Conservation (phyloP, 1,140 invertebrate genomes). For the Nautilus pompilius region DNA sequence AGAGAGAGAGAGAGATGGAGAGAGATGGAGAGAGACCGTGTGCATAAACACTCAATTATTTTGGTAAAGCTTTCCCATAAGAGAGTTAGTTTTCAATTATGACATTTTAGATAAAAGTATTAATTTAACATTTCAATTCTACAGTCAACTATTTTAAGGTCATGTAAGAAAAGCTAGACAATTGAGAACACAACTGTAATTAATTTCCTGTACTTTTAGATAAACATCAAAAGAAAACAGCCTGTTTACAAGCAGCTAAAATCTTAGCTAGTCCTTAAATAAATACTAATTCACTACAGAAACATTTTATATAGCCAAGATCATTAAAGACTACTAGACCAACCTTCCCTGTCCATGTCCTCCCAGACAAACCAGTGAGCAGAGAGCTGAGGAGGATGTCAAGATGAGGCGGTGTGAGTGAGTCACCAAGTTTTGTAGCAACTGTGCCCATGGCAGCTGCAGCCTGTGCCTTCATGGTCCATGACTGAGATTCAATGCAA, state of each 20-base stretch:
- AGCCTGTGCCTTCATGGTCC: slow-evolving; percentile 82
- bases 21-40: too few relatives aligned
- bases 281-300: background rate
- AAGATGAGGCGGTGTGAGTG: slow-evolving; percentile 66
- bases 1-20: too few relatives aligned
- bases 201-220: too few relatives aligned
- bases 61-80: too few relatives aligned
- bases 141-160: too few relatives aligned
- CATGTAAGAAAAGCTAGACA: too few relatives aligned
- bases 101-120: too few relatives aligned
- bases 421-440: slow-evolving; percentile 69
- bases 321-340: background rate
- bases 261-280: background rate
- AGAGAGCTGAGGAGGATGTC: slow-evolving; percentile 68
- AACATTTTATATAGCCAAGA: background rate
- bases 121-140: too few relatives aligned
- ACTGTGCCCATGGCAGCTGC: slow-evolving; percentile 77
- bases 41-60: too few relatives aligned
- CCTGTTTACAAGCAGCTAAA: background rate
- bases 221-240: too few relatives aligned
- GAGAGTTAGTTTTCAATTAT: too few relatives aligned
- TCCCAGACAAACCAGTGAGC: slow-evolving; percentile 71
- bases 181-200: too few relatives aligned
- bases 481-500: slow-evolving; percentile 75
- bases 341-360: slow-evolving; percentile 82